phyloP scores from a whole-genome alignment of 2,888 invertebrate species.

The Cyrtodaria siliqua region DNA sequence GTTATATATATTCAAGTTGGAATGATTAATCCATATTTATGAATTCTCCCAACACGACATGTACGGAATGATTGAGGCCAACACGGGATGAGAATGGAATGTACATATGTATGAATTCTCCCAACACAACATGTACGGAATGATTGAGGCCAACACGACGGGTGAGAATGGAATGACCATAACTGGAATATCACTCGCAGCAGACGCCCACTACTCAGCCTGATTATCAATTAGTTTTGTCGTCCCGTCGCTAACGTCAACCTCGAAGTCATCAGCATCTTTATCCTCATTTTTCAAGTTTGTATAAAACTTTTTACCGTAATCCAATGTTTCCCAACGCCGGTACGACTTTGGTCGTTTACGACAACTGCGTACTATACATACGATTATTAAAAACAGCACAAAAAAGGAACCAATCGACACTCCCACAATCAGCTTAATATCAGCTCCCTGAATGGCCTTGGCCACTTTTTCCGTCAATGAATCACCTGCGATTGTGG shows the following conservation, averaged over 20 bases:
- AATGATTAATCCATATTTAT: too few relatives aligned
- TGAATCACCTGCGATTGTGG: conserved; percentile 43
- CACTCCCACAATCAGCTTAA: conserved; percentile 58
- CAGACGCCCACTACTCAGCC: conserved; percentile 5
- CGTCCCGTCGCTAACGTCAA: conserved; percentile 67
- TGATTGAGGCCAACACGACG: too few relatives aligned
- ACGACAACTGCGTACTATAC: conserved; percentile 50
- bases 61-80: too few relatives aligned
- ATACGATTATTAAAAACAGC: conserved; percentile 55
- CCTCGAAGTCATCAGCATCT: conserved; percentile 71
- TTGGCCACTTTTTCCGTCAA: conserved; percentile 49
- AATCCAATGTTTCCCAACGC: conserved; percentile 72
- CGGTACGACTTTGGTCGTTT: conserved; percentile 59
- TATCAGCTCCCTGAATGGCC: conserved; percentile 58
- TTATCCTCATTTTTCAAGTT: conserved; percentile 67
- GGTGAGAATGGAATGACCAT: too few relatives aligned
- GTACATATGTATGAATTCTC: too few relatives aligned
- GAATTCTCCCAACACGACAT: too few relatives aligned
- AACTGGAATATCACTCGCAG: too few relatives aligned
- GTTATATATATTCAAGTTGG: too few relatives aligned
- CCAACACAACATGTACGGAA: too few relatives aligned
- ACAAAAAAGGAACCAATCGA: conserved; percentile 58
- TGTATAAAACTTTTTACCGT: conserved; percentile 71
- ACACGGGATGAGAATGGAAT: too few relatives aligned
- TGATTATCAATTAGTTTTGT: conserved; percentile 52